Percentiles rank a stretch among this genome's conserved stretches.
These are phyloP conservation scores for Lacerta viridis DNA, from an alignment of 2,797 vertebrate genomes.

Conservation along the genomic window DNA sequence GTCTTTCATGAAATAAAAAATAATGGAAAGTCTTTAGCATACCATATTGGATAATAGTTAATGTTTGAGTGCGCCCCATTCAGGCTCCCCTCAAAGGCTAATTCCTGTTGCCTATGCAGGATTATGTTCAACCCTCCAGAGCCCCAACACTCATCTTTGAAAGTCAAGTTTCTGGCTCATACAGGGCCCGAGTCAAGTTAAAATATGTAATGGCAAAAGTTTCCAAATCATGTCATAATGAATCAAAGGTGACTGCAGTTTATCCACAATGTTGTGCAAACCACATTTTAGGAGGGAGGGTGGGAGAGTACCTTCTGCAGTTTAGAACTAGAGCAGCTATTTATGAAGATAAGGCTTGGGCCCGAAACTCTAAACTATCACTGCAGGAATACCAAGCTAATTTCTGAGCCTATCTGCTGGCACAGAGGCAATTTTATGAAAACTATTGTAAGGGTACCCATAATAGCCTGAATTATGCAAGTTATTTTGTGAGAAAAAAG, in stretches of 20 bases:
- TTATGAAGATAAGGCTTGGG: background rate
- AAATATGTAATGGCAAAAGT: background rate
- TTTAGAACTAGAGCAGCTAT: background rate
- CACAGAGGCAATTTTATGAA: too few relatives aligned
- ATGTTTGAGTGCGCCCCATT: background rate
- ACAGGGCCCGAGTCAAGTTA: background rate
- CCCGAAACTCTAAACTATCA: background rate
- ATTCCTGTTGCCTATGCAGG: background rate
- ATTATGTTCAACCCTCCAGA: background rate
- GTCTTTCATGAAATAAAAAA: conserved; percentile 41
- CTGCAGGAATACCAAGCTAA: background rate
- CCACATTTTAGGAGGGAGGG: background rate
- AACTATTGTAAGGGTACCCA: background rate
- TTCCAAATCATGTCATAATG: conserved; percentile 7
- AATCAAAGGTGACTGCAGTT: background rate
- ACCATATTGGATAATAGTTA: background rate
- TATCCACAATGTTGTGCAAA: conserved; percentile 8
- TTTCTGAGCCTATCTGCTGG: background rate
- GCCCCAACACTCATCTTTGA: background rate
- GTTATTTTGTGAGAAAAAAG: too few relatives aligned
- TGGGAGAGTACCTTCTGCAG: background rate
- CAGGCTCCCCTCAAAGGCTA: background rate
- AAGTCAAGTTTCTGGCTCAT: background rate
- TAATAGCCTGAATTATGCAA: background rate
- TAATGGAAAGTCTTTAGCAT: background rate